Evolutionary conservation across 2,113 vertebrate genomes (phyloP), one percentile per base, ranked within the genome.

Genomic region (Psilopsiagon aurifrons): DNA sequence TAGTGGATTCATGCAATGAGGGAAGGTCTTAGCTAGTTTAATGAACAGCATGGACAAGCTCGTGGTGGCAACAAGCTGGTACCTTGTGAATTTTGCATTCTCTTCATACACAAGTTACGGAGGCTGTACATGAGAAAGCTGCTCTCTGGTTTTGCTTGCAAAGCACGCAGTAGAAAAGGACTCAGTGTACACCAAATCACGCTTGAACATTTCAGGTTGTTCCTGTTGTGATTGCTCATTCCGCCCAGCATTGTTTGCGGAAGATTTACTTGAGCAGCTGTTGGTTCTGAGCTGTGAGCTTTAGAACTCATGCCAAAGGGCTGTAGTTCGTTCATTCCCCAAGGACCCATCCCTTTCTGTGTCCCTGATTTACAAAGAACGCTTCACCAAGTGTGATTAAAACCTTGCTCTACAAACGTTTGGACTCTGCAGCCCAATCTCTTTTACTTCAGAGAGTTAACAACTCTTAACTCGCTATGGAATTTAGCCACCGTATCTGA

Each of bases 241-340:
- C 96, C 33, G 86, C 96, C 95, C 86, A 31, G 95, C 97, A 92
- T 95, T 93, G 94, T 88, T 92, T n/a, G 83, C 60, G 10, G 95
- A 79, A 92, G 93, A 90, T 64, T 88, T 78, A 96, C 96, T 97
- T 43, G 47, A 95, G 97, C 97, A 96, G 91, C 96, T 98, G 97
- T 96, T 96, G 94, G 97, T 96, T 94, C 78, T 92, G 93, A 97
- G 94, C 96, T 97, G 69, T 91, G 95, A 97, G 97, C 97, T 96
- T 96, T 93, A 95, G 95, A 96, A 96, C 95, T 97, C 92, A 96
- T 94, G 96, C 97, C 97, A 97, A 98, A 98, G 98, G 97, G 97
- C 95, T 97, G 96, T 95, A 91, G 96, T 96, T 96, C 74, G 33
- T 92, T 96, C 88, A 90, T 92, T 91, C 79, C 94, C 90, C 80